Base-by-base conservation (phyloP, 1,140 invertebrate genomes). In the Thaumetopoea pityocampa region DNA sequence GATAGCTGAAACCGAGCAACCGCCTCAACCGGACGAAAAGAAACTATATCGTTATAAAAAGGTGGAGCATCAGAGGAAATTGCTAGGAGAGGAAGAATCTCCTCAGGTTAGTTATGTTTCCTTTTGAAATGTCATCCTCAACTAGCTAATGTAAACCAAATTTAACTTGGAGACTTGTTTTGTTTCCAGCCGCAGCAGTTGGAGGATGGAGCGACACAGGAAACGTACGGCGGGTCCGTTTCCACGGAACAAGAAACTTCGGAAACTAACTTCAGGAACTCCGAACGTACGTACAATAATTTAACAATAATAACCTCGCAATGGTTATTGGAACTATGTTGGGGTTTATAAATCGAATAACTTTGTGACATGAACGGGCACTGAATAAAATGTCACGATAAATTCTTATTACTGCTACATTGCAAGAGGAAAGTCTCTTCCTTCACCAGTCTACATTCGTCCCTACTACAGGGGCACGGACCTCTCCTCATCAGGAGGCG, bases 211-310 rank as follows among this genome's bases (percentile, higher is more conserved):
- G 14, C 11, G 22, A 23, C 34, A 14, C 12, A 15, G 20, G 35
- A 47, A 47, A 32, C 28, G 22, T 33, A 36, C 27, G 27, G 30
- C 23, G 38, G 27, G 14, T 36, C 30, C 8, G 20, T 29, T 5
- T 22, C 52, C 5, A 5, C 32, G 2, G 79, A 83, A 28, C 79
- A 76, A 57, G 70, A 78, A 40, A 48, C 64, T 22, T 83, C 72
- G 5, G 79, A 70, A 60, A 65, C 63, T 8, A 65, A 66, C 49
- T 64, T 61, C 14, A 55, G 60, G 49, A 50, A 69, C 28, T 70
- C 74, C 37, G 63, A 49, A 54, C 57, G 79, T 83, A 69, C 45
- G 79, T 67, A 44, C 23, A n/a, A n/a, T n/a, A 27, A 44, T 12
- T 33, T 35, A 32, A 32, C 20, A 28, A 40, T 43, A 48, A 26